These are phyloP conservation scores for Arrhamphus sclerolepis DNA, from an alignment of 2,797 vertebrate species.

Conservation along the genomic window DNA sequence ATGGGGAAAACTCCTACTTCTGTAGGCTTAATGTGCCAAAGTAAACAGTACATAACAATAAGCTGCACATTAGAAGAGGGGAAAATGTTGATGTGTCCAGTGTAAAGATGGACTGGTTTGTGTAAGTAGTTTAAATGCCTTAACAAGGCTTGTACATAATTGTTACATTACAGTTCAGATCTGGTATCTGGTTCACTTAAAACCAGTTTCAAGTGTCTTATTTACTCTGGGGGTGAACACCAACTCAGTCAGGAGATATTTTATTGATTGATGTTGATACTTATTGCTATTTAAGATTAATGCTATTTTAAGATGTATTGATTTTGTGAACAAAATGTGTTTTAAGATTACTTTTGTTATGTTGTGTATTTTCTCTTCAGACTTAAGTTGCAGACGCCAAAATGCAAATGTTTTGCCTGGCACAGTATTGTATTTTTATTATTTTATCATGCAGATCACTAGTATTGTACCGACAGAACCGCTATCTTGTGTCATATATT, in stretches of 20 bases:
- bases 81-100: constrained; percentile 36
- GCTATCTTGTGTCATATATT: constrained; percentile 63
- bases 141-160: constrained; percentile 72
- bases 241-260: constrained; percentile 66
- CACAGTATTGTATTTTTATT: constrained; percentile 75
- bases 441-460: constrained; percentile 61
- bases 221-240: constrained; percentile 61
- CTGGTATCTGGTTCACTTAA: constrained; percentile 72
- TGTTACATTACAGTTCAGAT: constrained; percentile 69
- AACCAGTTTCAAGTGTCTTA: constrained; percentile 75
- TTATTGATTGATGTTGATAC: constrained; percentile 53
- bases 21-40: constrained; percentile 74
- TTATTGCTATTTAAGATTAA: constrained; percentile 71
- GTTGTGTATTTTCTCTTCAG: constrained; percentile 37
- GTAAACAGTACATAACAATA: constrained; percentile 43
- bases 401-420: constrained; percentile 65
- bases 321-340: constrained; percentile 70
- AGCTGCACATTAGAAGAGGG: constrained; percentile 45
- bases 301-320: constrained; percentile 63
- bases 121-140: constrained; percentile 62
- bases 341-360: constrained; percentile 64
- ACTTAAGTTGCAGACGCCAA: constrained; percentile 67
- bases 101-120: constrained; percentile 51
- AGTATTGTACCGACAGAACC: constrained; percentile 62
- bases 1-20: constrained; percentile 37